A percentile compares a stretch with the other conserved stretches of the same genome.
phyloP scores from a whole-genome alignment of 1,140 invertebrate species.

The Coboldia fuscipes region DNA sequence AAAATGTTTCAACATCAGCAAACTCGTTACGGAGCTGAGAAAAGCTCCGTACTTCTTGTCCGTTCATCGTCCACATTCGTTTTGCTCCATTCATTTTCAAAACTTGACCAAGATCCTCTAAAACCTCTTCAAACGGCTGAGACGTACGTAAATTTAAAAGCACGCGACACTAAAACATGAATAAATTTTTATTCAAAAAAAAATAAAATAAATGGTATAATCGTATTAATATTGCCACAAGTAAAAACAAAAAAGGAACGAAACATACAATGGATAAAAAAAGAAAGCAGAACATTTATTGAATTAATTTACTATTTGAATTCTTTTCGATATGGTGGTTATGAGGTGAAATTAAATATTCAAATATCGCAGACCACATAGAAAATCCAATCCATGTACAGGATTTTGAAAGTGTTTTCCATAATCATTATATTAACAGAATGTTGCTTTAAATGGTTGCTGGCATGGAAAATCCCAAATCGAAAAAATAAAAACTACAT shows the following conservation, averaged over 20 bases:
- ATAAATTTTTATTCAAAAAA: no score
- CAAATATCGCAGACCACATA: no score
- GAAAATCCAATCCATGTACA: no score
- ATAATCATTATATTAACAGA: no score
- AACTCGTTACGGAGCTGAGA: slow-evolving; percentile 80
- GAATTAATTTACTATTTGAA: neutral
- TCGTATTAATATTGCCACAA: slow-evolving; percentile 6
- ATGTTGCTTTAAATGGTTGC: no score
- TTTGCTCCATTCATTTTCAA: slow-evolving; percentile 76
- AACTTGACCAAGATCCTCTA: slow-evolving; percentile 79
- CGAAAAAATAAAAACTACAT: no score
- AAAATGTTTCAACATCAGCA: slow-evolving; percentile 77
- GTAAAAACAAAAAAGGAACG: slow-evolving; percentile 4
- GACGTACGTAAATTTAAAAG: slow-evolving; percentile 76
- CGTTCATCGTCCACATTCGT: slow-evolving; percentile 73
- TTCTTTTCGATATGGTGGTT: no score
- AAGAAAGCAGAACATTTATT: slow-evolving; percentile 4
- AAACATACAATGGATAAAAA: slow-evolving; percentile 7
- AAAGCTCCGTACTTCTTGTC: slow-evolving; percentile 81
- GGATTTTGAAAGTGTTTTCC: no score
- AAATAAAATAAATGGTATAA: slow-evolving; percentile 6
- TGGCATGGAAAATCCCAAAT: no score
- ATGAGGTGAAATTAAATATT: no score
- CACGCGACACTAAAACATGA: slow-evolving; percentile 56
- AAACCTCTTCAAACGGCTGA: slow-evolving; percentile 85